These are phyloP conservation scores for Geophilus truncorum DNA, from an alignment of 2,888 invertebrate genomes.

Conservation along the genomic window DNA sequence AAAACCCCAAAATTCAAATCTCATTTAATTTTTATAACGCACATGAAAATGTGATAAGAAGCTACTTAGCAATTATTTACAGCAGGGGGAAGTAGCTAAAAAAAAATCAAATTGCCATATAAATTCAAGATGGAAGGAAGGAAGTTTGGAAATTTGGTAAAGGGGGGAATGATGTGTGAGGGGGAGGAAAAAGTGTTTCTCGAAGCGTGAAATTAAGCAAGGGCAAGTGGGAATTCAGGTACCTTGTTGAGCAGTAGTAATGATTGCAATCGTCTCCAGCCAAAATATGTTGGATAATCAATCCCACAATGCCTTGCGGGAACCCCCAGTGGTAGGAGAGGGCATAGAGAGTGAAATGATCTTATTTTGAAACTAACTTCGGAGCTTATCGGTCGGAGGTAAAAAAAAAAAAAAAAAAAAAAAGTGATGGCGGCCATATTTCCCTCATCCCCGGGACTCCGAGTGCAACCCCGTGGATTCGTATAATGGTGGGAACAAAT, in stretches of 20 bases:
- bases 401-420: background rate
- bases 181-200: background rate
- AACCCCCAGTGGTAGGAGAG: background rate
- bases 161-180: no score
- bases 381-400: slow-evolving; percentile 1
- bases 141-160: background rate
- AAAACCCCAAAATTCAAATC: no score
- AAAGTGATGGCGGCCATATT: background rate
- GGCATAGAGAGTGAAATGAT: background rate
- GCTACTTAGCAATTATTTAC: no score
- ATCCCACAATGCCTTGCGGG: background rate
- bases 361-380: slow-evolving; percentile 3
- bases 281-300: slow-evolving; percentile 2
- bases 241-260: background rate
- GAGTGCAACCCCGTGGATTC: background rate
- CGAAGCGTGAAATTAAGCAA: slow-evolving; percentile 1
- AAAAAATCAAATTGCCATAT: no score
- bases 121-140: background rate
- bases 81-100: no score
- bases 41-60: no score
- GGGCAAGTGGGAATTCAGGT: background rate
- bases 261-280: background rate
- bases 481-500: background rate
- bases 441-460: background rate
- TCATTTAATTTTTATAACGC: no score